Base-by-base conservation (phyloP, 2,113 vertebrate species). In the Struthidea cinerea region DNA sequence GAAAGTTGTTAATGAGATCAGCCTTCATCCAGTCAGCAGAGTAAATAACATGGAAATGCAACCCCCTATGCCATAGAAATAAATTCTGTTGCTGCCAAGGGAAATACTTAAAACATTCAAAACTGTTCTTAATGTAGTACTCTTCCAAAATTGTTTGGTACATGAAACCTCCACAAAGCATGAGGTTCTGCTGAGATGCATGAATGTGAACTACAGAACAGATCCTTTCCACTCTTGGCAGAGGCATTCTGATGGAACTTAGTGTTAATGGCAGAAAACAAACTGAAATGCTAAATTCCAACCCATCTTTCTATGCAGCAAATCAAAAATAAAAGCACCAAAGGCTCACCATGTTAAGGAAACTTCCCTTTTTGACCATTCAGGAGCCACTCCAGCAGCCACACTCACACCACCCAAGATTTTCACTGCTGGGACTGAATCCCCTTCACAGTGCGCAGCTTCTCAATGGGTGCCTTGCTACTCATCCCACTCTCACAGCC, bases 401-500 rank as follows among this genome's bases (percentile, higher is more conserved):
- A 90, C 17, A 39, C 16, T 74, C 60, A 39, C 23, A 68, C 6
- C 8, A 55, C 8, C 21, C 23, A 32, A 35, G 47, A 55, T 26
- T 60, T 47, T 26, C 41, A 55, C 17, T 49, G 30, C 26, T 23
- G 35, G 26, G 41, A 47, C 35, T 19, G 6, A 63, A 63, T 15
- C 26, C 5, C 26, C 21, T 42, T 56, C 21, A 22, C 8, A 69
- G 11, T 10, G 17, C 17, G 15, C 1, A 0, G 26, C 17, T 82
- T 35, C 41, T 49, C 41, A 55, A 10, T 6, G 5, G 28, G 12
- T 42, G 18, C 26, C 71, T 49, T 0, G 0, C 21, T 42, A 42
- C 22, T 41, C 12, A 32, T 35, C 47, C 16, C 55, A 55, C 30
- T 55, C 46, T 53, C 46, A 42, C 14, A 55, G 32, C 16, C 21